Conservation (phyloP, 2,888 invertebrate species). For the Chaetogeoica ovagalla region DNA sequence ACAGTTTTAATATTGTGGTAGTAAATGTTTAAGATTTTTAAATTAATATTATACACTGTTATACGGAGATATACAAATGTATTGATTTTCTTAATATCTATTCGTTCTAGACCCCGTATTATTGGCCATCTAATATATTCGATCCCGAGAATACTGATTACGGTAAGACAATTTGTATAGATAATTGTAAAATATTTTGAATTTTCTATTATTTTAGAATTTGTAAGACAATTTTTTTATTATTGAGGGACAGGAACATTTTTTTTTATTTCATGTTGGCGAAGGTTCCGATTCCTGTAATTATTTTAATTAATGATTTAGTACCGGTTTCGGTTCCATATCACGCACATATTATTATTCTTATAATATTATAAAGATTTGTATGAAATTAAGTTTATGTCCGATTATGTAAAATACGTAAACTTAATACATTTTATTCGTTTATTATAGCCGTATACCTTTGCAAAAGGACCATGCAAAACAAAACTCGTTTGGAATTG, state of each 20-base stretch:
- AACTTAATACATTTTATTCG: too few relatives aligned
- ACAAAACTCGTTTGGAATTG: slow-evolving; percentile 94
- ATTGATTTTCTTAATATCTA: neutral
- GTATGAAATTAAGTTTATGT: neutral
- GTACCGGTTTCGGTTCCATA: slow-evolving; percentile 2
- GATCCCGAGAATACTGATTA: slow-evolving; percentile 99
- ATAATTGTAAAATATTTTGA: too few relatives aligned
- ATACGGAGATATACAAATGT: too few relatives aligned
- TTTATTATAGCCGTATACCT: slow-evolving; percentile 85
- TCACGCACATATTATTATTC: too few relatives aligned
- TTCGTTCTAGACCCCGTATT: slow-evolving; percentile 87
- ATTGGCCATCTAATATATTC: slow-evolving; percentile 99
- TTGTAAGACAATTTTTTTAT: too few relatives aligned
- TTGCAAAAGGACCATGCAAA: slow-evolving; percentile 99
- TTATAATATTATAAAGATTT: too few relatives aligned
- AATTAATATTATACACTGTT: too few relatives aligned
- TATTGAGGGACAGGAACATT: neutral
- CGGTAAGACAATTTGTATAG: slow-evolving; percentile 67
- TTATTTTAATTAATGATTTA: neutral
- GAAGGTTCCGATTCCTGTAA: slow-evolving; percentile 17
- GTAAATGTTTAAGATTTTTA: too few relatives aligned
- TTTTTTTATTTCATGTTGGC: neutral
- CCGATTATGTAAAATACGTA: neutral
- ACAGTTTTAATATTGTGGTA: too few relatives aligned
- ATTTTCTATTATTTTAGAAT: too few relatives aligned